Conservation (phyloP, 2,113 vertebrate species). For the Xenus cinereus region DNA sequence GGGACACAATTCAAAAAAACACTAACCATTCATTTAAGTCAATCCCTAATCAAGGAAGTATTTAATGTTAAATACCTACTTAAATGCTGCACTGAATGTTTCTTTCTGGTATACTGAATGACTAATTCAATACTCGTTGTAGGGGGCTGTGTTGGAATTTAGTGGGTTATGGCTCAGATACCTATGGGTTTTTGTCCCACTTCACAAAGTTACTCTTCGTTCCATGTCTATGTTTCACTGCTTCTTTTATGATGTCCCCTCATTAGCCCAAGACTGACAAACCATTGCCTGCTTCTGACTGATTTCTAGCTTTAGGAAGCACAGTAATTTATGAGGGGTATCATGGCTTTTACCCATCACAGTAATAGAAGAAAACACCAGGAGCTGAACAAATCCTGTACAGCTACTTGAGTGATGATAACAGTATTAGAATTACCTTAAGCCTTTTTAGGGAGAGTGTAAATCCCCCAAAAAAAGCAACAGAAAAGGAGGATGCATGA, state of each 20-base stretch:
- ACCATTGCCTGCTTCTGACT: background rate
- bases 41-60: background rate
- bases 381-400: background rate
- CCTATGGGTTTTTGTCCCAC: fast-evolving
- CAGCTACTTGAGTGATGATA: background rate
- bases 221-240: background rate
- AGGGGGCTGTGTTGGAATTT: background rate
- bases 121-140: background rate
- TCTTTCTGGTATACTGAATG: background rate
- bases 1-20: background rate
- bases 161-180: background rate
- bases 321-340: background rate
- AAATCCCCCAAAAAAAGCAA: background rate
- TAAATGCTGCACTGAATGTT: background rate
- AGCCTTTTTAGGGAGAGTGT: background rate
- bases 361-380: background rate
- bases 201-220: background rate
- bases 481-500: background rate
- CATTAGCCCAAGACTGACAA: background rate
- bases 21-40: background rate
- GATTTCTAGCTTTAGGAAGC: background rate
- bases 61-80: background rate
- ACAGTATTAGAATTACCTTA: background rate
- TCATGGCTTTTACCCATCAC: background rate
- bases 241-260: background rate